Conservation (phyloP, 2,797 vertebrate genomes). For the Moxostoma hubbsi region DNA sequence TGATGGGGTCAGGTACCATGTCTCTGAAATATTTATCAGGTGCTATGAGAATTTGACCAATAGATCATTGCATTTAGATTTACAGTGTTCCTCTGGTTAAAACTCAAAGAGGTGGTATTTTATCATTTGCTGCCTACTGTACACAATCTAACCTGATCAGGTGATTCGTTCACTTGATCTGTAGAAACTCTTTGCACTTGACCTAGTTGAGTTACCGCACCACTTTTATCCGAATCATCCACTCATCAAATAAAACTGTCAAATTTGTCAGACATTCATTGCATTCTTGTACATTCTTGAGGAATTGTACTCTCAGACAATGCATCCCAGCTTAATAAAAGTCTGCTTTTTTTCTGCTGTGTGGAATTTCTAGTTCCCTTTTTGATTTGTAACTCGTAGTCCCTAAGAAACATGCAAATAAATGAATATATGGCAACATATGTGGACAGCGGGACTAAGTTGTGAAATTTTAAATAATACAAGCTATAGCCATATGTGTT, state of each 20-base stretch:
- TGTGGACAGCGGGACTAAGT: too few relatives aligned
- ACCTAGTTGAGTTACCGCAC: not conserved
- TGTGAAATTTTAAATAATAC: too few relatives aligned
- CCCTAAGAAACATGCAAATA: too few relatives aligned
- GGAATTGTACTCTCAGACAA: not conserved
- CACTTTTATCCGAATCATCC: not conserved
- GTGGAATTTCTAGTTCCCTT: too few relatives aligned
- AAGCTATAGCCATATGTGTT: too few relatives aligned
- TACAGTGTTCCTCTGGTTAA: not conserved
- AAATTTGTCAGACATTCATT: not conserved
- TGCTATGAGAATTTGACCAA: constrained; percentile 15
- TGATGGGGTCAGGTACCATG: constrained; percentile 35
- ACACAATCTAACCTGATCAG: not conserved
- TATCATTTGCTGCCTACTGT: not conserved
- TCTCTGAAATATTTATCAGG: constrained; percentile 53
- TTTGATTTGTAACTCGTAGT: too few relatives aligned
- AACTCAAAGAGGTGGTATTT: not conserved
- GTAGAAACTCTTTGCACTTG: not conserved
- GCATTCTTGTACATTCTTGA: not conserved
- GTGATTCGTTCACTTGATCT: not conserved
- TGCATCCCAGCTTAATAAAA: not conserved
- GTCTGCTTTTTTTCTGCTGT: too few relatives aligned
- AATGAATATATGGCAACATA: too few relatives aligned
- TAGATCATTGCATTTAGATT: not conserved
- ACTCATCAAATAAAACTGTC: not conserved